Evolutionary conservation across 2,113 vertebrate genomes (phyloP), one percentile per base, ranked within the genome.

Genomic region (Ochotona princeps): DNA sequence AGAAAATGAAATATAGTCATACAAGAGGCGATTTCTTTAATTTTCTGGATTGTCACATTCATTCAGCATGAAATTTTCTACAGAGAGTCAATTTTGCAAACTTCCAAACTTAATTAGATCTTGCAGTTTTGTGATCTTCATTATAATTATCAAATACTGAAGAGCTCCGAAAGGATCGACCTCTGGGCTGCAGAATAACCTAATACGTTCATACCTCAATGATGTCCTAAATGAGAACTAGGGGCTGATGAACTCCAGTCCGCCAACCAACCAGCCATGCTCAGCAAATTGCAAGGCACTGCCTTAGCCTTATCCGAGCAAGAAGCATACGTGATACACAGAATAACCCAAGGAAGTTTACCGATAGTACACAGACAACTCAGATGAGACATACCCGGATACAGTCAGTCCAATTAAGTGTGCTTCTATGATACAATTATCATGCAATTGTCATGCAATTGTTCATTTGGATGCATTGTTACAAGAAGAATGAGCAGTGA

Each of bases 51-150:
- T 96, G 97, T 96, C 95, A 97, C 92, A 97, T 97, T 96, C 96
- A 96, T 97, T 95, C 95, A 95, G 96, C 97, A 97, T 97, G 95
- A 96, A 96, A 96, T 97, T 96, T 95, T 95, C 87, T 87, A 96
- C 90, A 93, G 94, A 97, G 97, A 97, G 95, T 96, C 96, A 97
- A 97, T 97, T 97, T 97, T 96, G 87, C 94, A 94, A 97, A 92
- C 91, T 97, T 97, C 96, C 93, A 97, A 97, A 96, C 93, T 97
- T 97, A 97, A 97, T 97, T 97, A 97, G 96, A 97, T 96, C 97
- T 96, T 95, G 90, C 95, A 95, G 87, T 97, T 96, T 96, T 95
- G 96, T 95, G 97, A 96, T 97, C 96, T 97, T 97, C 96, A 97
- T 97, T 96, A 95, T 94, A 96, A 97, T 97, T 96, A 97, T 95